Percentiles rank a stretch among this genome's conserved stretches.
Evolutionary conservation across 2,888 invertebrate species (phyloP).

Genomic region (Ectobius pallidus): DNA sequence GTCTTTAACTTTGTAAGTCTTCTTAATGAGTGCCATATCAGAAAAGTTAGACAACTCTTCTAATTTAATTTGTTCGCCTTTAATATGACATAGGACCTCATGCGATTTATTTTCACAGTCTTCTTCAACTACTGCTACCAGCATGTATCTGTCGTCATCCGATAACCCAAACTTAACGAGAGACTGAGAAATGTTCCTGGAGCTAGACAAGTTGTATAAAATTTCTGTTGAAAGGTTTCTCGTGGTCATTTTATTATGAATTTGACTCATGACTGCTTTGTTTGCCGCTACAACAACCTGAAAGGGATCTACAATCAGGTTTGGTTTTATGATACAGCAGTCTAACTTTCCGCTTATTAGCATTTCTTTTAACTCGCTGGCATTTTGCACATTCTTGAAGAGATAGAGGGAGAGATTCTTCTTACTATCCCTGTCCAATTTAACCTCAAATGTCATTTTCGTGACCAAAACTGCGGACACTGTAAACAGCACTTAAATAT

Average conservation of each 20-base stretch:
- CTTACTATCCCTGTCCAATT: slow-evolving; percentile 27
- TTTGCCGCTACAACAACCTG: slow-evolving; percentile 71
- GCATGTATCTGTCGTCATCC: slow-evolving; percentile 56
- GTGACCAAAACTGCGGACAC: too few species aligned
- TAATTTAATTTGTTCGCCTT: slow-evolving; percentile 62
- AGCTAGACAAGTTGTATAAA: slow-evolving; percentile 69
- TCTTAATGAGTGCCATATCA: slow-evolving; percentile 60
- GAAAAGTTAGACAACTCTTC: slow-evolving; percentile 57
- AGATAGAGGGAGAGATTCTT: slow-evolving; percentile 39
- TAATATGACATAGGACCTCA: slow-evolving; percentile 58
- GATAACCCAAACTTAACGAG: slow-evolving; percentile 68
- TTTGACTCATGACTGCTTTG: slow-evolving; percentile 63
- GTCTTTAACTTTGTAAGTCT: slow-evolving; percentile 65
- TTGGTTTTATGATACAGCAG: slow-evolving; percentile 68
- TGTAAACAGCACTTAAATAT: too few species aligned
- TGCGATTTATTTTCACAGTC: slow-evolving; percentile 46
- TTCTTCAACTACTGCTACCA: slow-evolving; percentile 54
- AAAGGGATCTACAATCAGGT: slow-evolving; percentile 64
- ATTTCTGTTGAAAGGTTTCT: slow-evolving; percentile 69
- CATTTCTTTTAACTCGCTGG: slow-evolving; percentile 60
- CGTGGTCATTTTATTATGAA: slow-evolving; percentile 61
- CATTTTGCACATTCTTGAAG: slow-evolving; percentile 63
- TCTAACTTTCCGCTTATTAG: slow-evolving; percentile 62
- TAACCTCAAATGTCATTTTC: slow-evolving; percentile 15
- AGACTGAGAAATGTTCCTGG: slow-evolving; percentile 73